Base-by-base conservation (phyloP, 92 coral and sea anemone species). In the Zoanthus sansibaricus region DNA sequence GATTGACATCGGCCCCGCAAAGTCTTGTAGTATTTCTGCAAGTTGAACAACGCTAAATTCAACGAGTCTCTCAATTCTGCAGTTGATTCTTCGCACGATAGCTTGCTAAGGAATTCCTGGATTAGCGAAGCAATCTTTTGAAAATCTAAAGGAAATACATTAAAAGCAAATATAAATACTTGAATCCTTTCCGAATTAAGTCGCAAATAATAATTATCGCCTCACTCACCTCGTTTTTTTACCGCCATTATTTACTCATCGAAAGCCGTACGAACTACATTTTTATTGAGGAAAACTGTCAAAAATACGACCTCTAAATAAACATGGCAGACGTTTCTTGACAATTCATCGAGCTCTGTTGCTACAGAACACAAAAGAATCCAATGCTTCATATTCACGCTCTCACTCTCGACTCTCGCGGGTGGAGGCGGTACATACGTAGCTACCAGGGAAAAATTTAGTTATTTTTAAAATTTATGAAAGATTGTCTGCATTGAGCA, bases 31-130 rank as follows among this genome's bases (percentile, higher is more conserved):
- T 96, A 95, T 79, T 89, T 89, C 78, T 96, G 99, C 71, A 95
- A 87, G 68, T 96, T 84, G 5, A 96, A 91, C 12, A 96, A 88
- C 77, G 94, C 94, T 47, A 96, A 89, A 71, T 95, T 90, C 91
- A 96, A 80, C 6, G 98, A 87, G 80, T 96, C 99, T 56, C 99
- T 91, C 42, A 96, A 90, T 84, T 91, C 96, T 32, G 98, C 99
- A 15, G 98, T 95, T 21, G 89, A 87, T 45, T 93, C 98, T 13
- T 93, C 93, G 75, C 98, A 93, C 6, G 98, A 76, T 69, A 96
- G 86, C 87, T 92, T 93, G 21, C 89, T 79, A 46, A 95, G 92
- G 80, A 96, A 95, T 79, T 96, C 98, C 76, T 90, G 94, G 21
- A 95, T 88, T 30, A 86, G 91, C 67, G 88, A 90, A 18, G 99